A percentile compares a stretch with the other conserved stretches of the same genome.
Conservation (phyloP, 2,888 invertebrate genomes). For the Ecliptopera silaceata region DNA sequence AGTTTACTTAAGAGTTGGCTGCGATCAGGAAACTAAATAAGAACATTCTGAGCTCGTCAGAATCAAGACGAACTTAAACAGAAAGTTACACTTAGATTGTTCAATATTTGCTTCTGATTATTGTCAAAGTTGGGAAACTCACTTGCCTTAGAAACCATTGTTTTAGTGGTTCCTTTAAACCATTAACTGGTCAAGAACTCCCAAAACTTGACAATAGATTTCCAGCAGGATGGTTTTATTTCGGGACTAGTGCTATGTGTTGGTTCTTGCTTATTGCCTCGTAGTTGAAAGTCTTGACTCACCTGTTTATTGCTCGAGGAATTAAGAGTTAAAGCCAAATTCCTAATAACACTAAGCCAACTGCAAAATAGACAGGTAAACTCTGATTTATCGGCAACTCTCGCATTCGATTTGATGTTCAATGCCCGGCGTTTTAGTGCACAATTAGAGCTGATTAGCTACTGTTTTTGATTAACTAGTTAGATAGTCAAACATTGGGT, state of each 20-base stretch:
- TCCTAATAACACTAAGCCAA: background rate
- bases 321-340: background rate
- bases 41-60: constrained; percentile 17
- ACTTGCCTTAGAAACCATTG: background rate
- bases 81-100: constrained; percentile 5
- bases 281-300: too few species aligned
- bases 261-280: background rate
- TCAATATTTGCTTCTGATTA: constrained; percentile 14
- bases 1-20: constrained; percentile 10
- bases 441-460: constrained; percentile 17
- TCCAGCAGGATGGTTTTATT: background rate
- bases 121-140: constrained; percentile 5
- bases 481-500: background rate
- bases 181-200: background rate
- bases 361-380: background rate
- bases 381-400: background rate
- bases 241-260: background rate
- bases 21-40: constrained; percentile 13
- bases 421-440: background rate
- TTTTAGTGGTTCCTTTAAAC: background rate
- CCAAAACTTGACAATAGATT: background rate
- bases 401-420: background rate
- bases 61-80: constrained; percentile 6
- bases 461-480: background rate
- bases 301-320: background rate